phyloP scores from a whole-genome alignment of 30 jellyfish, hydroid and myxozoan genomes.

The Turritopsis rubra region DNA sequence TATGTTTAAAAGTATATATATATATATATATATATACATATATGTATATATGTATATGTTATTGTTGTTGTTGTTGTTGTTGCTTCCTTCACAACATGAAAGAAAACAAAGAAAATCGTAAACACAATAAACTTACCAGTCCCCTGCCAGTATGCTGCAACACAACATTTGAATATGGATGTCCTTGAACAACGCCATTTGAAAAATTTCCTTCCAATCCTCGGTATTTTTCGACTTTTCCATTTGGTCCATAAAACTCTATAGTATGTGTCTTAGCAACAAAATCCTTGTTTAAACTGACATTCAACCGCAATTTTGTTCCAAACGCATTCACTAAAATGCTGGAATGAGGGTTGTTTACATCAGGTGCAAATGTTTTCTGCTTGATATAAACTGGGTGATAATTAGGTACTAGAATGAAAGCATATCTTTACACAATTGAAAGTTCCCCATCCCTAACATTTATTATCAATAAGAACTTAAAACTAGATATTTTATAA shows the following conservation, averaged over 20 bases:
- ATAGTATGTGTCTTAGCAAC: constrained; percentile 51
- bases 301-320: constrained; percentile 40
- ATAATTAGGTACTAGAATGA: neutral
- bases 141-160: constrained; percentile 60
- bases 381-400: neutral
- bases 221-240: constrained; percentile 38
- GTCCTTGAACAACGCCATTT: constrained; percentile 56
- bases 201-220: constrained; percentile 51
- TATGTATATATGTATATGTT: no score
- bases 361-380: neutral
- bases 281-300: constrained; percentile 51
- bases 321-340: constrained; percentile 55
- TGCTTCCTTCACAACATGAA: no score
- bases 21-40: neutral
- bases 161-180: constrained; percentile 57
- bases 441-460: no score
- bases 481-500: no score
- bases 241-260: constrained; percentile 56
- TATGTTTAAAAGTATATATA: neutral
- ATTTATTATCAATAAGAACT: no score
- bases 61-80: no score
- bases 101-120: no score
- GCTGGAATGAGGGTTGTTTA: neutral
- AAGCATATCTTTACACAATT: no score
- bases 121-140: constrained; percentile 66